Evolutionary conservation across 2,797 vertebrate genomes (phyloP).

Genomic region (Buceros bicornis): DNA sequence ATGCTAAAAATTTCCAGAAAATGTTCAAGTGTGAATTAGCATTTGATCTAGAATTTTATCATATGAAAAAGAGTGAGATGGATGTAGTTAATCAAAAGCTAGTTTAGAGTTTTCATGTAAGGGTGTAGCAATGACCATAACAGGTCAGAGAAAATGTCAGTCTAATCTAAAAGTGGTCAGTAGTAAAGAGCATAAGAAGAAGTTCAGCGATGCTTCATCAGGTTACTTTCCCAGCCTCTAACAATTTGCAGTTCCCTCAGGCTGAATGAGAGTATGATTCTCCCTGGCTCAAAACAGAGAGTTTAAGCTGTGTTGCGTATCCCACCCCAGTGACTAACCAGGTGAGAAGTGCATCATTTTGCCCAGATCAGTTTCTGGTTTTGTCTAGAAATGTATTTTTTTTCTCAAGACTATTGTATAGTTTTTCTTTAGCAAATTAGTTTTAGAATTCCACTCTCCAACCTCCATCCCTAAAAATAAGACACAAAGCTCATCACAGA

Average conservation of each 20-base stretch:
- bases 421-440: not conserved
- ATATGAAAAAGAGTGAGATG: not conserved
- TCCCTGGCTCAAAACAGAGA: not conserved
- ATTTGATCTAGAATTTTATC: not conserved
- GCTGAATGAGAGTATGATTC: not conserved
- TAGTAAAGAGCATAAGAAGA: not conserved
- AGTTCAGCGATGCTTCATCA: not conserved
- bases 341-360: not conserved
- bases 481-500: rapidly evolving
- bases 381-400: not conserved
- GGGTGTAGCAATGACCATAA: not conserved
- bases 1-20: not conserved
- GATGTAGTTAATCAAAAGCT: not conserved
- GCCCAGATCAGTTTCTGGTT: not conserved
- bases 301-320: not conserved
- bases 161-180: not conserved
- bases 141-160: not conserved
- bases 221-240: not conserved
- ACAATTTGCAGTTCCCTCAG: not conserved
- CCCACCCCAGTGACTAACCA: not conserved
- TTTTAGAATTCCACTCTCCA: not conserved
- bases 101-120: not conserved
- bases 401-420: not conserved
- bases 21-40: not conserved
- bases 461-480: not conserved